Evolutionary conservation across 1,140 invertebrate species (phyloP).

Genomic region (Glossosoma conforme): DNA sequence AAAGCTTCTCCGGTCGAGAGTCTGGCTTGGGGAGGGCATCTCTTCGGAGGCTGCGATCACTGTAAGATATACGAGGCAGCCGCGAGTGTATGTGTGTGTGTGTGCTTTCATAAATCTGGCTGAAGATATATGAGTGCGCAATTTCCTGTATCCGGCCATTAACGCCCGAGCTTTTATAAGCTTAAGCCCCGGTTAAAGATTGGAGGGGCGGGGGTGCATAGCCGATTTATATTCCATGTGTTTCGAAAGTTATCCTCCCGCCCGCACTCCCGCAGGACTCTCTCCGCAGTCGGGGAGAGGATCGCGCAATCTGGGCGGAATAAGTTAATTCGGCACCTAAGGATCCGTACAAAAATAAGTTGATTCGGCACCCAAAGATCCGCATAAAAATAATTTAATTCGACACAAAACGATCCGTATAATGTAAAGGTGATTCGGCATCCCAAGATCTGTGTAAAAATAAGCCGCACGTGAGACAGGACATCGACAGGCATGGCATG

Average conservation of each 20-base stretch:
- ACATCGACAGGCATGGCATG: too few relatives aligned
- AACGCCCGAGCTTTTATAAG: constrained; percentile 60
- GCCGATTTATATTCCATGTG: constrained; percentile 30
- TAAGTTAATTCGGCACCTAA: too few relatives aligned
- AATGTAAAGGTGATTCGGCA: too few relatives aligned
- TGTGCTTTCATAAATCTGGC: constrained; percentile 82
- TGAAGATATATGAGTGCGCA: constrained; percentile 80
- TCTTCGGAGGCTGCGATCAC: constrained; percentile 6
- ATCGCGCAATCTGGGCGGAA: too few relatives aligned
- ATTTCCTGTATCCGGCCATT: constrained; percentile 83
- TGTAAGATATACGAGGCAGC: constrained; percentile 25
- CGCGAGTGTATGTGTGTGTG: constrained; percentile 44
- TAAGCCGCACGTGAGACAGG: too few relatives aligned
- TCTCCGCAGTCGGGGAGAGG: constrained; percentile 8
- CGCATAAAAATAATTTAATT: too few relatives aligned
- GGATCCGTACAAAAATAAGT: too few relatives aligned
- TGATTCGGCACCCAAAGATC: too few relatives aligned
- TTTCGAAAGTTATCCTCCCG: constrained; percentile 29
- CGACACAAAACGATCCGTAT: too few relatives aligned
- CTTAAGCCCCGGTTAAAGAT: constrained; percentile 56
- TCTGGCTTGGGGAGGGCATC: constrained; percentile 10
- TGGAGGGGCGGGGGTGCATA: constrained; percentile 34
- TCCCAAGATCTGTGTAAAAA: too few relatives aligned
- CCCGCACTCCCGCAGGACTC: constrained; percentile 1
- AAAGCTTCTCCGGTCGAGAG: too few relatives aligned